These are phyloP conservation scores for Megalops atlanticus DNA, from an alignment of 2,113 vertebrate species.

Conservation along the genomic window DNA sequence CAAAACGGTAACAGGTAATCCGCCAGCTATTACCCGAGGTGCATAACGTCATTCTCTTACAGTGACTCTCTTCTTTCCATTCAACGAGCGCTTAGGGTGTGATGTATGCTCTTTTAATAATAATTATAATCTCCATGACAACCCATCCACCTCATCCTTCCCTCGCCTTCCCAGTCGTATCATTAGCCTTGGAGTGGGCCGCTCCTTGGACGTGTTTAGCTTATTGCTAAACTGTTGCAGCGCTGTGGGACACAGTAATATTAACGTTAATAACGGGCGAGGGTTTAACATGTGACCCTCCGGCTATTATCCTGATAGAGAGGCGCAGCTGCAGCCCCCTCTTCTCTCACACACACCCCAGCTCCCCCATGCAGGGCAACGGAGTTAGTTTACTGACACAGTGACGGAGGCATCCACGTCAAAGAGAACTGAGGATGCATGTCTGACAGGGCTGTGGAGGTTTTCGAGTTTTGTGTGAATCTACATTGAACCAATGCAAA, in stretches of 20 bases:
- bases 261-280: conserved; percentile 64
- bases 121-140: conserved; percentile 65
- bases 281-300: conserved; percentile 74
- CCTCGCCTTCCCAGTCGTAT: conserved; percentile 42
- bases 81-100: conserved; percentile 3
- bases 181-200: conserved; percentile 57
- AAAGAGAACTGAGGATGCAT: neutral
- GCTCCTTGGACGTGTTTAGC: conserved; percentile 57
- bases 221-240: conserved; percentile 55
- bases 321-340: conserved; percentile 67
- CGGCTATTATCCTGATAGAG: conserved; percentile 61
- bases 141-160: conserved; percentile 38
- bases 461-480: neutral
- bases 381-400: conserved; percentile 31
- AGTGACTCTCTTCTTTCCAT: neutral
- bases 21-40: conserved; percentile 1
- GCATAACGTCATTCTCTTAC: neutral
- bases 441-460: neutral
- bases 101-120: conserved; percentile 55
- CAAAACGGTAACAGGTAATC: conserved; percentile 48
- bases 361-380: neutral
- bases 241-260: conserved; percentile 61
- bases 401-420: neutral
- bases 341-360: neutral
- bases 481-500: no score